Percentiles rank a stretch among this genome's conserved stretches.
Conservation (phyloP, 2,797 vertebrate genomes). For the Brachyrhaphis roseni region DNA sequence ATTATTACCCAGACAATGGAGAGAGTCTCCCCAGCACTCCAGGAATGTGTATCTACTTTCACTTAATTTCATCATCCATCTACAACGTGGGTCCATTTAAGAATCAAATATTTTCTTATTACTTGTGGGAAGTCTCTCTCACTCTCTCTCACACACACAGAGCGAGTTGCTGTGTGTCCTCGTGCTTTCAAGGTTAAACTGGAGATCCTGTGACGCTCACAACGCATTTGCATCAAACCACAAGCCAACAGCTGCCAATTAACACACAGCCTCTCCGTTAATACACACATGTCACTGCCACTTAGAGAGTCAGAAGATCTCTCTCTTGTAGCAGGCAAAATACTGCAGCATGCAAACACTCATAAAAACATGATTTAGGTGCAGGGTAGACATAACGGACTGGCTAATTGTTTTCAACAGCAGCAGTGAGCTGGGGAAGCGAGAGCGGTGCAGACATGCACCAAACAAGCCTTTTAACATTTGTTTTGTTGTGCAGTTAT, state of each 20-base stretch:
- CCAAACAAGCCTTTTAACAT: slow-evolving; percentile 66
- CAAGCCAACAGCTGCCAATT: slow-evolving; percentile 74
- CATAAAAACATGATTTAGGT: slow-evolving; percentile 15
- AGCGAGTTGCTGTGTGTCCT: slow-evolving; percentile 11
- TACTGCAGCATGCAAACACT: slow-evolving; percentile 13
- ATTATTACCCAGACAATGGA: slow-evolving; percentile 53
- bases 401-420: slow-evolving; percentile 24
- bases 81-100: slow-evolving; percentile 57
- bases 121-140: slow-evolving; percentile 22
- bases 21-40: slow-evolving; percentile 45
- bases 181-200: slow-evolving; percentile 68
- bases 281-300: slow-evolving; percentile 59
- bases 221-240: slow-evolving; percentile 67
- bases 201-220: slow-evolving; percentile 47
- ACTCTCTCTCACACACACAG: slow-evolving; percentile 16
- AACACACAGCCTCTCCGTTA: slow-evolving; percentile 65
- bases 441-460: slow-evolving; percentile 46
- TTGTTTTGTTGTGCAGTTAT: slow-evolving; percentile 60
- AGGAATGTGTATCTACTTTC: slow-evolving; percentile 60
- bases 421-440: slow-evolving; percentile 14
- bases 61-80: slow-evolving; percentile 65
- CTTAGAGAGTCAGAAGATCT: slow-evolving; percentile 59
- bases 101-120: slow-evolving; percentile 61
- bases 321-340: slow-evolving; percentile 33
- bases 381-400: slow-evolving; percentile 25